phyloP scores from a whole-genome alignment of 2,888 invertebrate genomes.

The Osmoderma eremita region DNA sequence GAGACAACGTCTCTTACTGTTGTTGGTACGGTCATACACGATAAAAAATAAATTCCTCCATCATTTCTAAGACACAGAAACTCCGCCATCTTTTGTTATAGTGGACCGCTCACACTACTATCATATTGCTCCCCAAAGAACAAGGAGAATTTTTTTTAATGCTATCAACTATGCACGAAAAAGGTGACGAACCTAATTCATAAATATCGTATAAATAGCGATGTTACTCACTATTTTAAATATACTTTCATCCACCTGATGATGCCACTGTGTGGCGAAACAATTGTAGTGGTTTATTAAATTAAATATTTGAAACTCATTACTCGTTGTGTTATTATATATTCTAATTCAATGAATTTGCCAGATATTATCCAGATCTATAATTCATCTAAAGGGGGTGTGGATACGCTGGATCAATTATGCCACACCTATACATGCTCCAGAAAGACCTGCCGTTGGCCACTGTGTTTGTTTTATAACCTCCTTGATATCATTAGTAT shows the following conservation, averaged over 20 bases:
- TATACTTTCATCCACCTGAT: too few species aligned
- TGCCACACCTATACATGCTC: constrained; percentile 8
- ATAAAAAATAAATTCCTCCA: background rate
- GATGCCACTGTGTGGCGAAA: too few species aligned
- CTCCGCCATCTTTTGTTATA: constrained; percentile 4
- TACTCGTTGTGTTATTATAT: too few species aligned
- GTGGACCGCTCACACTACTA: background rate
- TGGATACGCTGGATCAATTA: background rate
- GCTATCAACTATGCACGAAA: constrained; percentile 4
- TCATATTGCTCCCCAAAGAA: background rate
- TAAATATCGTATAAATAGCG: too few species aligned
- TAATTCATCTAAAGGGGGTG: constrained; percentile 4
- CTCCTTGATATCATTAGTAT: background rate
- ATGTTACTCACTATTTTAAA: too few species aligned
- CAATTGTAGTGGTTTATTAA: too few species aligned
- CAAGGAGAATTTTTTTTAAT: constrained; percentile 1
- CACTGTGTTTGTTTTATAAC: constrained; percentile 7
- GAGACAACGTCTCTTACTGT: too few species aligned
- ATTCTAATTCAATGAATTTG: background rate
- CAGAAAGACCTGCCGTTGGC: background rate
- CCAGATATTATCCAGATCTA: constrained; percentile 3
- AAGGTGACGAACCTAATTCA: constrained; percentile 2
- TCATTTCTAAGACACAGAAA: background rate
- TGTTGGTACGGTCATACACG: background rate
- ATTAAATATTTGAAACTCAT: too few species aligned